These are phyloP conservation scores for Drosophila neonasuta DNA, from an alignment of 2,888 invertebrate species.

Conservation along the genomic window DNA sequence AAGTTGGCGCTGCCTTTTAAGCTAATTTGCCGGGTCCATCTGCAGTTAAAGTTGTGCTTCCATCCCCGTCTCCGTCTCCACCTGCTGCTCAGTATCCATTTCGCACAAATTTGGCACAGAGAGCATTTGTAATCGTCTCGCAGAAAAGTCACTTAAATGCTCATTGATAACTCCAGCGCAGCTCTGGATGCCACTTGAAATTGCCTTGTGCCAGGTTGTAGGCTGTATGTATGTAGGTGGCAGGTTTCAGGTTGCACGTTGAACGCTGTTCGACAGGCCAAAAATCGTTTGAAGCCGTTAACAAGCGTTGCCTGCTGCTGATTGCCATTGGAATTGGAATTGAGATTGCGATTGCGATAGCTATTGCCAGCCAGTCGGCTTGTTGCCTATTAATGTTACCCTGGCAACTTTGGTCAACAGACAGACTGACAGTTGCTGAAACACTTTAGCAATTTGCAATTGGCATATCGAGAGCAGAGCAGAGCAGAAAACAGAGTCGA, in stretches of 20 bases:
- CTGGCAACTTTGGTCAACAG: constrained; percentile 50
- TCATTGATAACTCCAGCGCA: constrained; percentile 20
- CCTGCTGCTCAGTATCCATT: not conserved
- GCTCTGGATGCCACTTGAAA: constrained; percentile 11
- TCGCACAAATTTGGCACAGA: constrained; percentile 24
- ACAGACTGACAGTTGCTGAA: constrained; percentile 20
- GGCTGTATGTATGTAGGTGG: not conserved
- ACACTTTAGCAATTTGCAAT: constrained; percentile 62
- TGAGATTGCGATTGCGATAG: constrained; percentile 5
- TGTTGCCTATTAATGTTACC: constrained; percentile 63
- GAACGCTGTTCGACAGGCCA: constrained; percentile 8
- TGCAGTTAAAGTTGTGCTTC: constrained; percentile 24
- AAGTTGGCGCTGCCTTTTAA: constrained; percentile 54
- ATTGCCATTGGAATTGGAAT: constrained; percentile 19
- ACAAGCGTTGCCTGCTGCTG: constrained; percentile 48
- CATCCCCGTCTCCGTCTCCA: not conserved
- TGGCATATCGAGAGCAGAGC: constrained; percentile 66
- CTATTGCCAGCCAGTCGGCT: constrained; percentile 26
- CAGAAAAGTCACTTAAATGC: constrained; percentile 43
- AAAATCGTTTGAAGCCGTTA: constrained; percentile 46
- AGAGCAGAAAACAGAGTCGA: constrained; percentile 51
- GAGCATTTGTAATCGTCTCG: constrained; percentile 58
- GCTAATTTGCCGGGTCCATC: constrained; percentile 63
- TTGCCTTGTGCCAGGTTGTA: not conserved
- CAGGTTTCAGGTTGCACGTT: constrained; percentile 10